Evolutionary conservation across 2,888 invertebrate species (phyloP).

Genomic region (Willowsia nigromaculata): DNA sequence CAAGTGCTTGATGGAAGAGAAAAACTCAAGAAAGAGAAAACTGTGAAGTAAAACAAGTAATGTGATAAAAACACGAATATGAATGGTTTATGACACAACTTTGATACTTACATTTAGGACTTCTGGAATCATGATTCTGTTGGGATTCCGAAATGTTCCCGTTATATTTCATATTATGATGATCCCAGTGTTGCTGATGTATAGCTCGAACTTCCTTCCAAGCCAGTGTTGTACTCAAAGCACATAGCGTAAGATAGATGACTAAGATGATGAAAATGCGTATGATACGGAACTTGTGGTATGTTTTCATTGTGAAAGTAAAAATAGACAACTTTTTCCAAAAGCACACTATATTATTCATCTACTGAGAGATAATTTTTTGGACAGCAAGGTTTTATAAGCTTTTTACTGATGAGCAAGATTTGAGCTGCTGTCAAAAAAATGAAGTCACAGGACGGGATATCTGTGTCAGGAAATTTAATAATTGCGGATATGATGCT

Average conservation of each 20-base stretch:
- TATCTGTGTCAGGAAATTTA: too few species aligned
- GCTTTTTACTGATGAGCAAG: too few species aligned
- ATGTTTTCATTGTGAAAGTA: not conserved
- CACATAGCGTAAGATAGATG: not conserved
- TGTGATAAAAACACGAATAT: not conserved
- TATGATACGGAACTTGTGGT: not conserved
- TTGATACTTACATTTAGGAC: constrained; percentile 8
- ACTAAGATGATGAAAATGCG: not conserved
- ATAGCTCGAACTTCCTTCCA: not conserved
- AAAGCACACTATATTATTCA: not conserved
- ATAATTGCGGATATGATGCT: too few species aligned
- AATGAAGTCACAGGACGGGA: too few species aligned
- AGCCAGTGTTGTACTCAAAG: not conserved
- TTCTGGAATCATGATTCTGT: not conserved
- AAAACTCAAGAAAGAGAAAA: constrained; percentile 65
- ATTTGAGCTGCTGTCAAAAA: too few species aligned
- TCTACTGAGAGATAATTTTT: too few species aligned
- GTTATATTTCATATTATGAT: not conserved
- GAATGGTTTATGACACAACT: not conserved
- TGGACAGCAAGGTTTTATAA: too few species aligned
- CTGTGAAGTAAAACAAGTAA: not conserved
- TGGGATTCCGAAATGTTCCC: not conserved
- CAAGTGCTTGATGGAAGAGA: constrained; percentile 62
- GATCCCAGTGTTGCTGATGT: not conserved
- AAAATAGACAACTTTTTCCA: not conserved